Conservation (phyloP, 2,888 invertebrate species). For the Trissolcus japonicus region DNA sequence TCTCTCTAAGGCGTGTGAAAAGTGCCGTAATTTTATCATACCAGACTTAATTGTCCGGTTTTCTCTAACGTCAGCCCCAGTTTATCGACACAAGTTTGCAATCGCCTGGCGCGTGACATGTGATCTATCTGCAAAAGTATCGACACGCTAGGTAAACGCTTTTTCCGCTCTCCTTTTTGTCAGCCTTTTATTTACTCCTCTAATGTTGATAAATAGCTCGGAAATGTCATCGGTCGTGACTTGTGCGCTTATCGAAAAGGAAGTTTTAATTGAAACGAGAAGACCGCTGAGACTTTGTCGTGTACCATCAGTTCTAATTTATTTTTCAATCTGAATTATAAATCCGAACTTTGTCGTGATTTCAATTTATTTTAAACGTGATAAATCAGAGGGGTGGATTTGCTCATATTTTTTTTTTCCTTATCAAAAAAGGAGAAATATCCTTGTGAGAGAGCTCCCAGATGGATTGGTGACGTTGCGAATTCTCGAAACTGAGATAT, state of each 20-base stretch:
- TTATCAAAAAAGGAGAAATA: slow-evolving; percentile 14
- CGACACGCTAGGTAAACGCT: slow-evolving; percentile 10
- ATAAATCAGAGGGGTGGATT: too few relatives aligned
- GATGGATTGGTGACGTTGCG: slow-evolving; percentile 36
- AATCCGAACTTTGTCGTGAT: too few relatives aligned
- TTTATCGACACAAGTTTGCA: slow-evolving; percentile 13
- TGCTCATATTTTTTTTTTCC: background rate
- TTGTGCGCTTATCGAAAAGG: background rate
- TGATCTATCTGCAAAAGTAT: slow-evolving; percentile 16
- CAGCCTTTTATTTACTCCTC: background rate
- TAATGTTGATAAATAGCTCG: slow-evolving; percentile 5
- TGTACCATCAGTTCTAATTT: background rate
- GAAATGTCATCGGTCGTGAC: slow-evolving; percentile 19
- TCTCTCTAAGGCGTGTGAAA: slow-evolving; percentile 1
- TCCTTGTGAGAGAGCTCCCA: slow-evolving; percentile 48
- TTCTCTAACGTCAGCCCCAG: background rate
- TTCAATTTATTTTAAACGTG: too few relatives aligned
- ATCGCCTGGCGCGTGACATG: background rate
- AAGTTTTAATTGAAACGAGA: slow-evolving; percentile 2
- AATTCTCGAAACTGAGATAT: slow-evolving; percentile 46
- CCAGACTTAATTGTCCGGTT: slow-evolving; percentile 8
- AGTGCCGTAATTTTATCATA: slow-evolving; percentile 5
- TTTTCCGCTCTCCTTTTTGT: background rate
- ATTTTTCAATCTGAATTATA: background rate
- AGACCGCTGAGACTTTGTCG: background rate